Base-by-base conservation (phyloP, 2,113 vertebrate species). In the Gymnobelideus leadbeateri region DNA sequence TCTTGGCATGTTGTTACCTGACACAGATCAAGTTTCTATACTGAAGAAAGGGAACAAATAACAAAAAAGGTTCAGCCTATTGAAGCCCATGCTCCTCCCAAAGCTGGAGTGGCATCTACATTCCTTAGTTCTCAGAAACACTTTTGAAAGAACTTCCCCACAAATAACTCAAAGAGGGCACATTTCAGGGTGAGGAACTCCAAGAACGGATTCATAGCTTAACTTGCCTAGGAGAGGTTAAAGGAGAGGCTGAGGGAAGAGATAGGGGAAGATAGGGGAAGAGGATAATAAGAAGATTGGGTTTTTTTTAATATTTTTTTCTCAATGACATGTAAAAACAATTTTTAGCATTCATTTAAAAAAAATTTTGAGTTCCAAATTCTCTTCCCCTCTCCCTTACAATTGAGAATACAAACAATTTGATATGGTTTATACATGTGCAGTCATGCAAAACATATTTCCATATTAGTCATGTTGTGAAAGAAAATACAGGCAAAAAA, bases 101-200 rank as follows among this genome's bases (percentile, higher is more conserved):
- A 68, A 24, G 9, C 1, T 49, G 8, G n/a, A 43, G 10, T 89
- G 77, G 94, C 37, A 61, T 50, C 52, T 51, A 10, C 46, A 43
- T 89, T 91, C 92, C 92, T 26, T 43, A 84, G 51, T 54, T 26
- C 14, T 91, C 43, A 91, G 92, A 93, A 84, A 90, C 8, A 26
- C 51, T 23, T n/a, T 51, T 77, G 51, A 55, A 51, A 95, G 26
- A 46, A 77, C 31, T 21, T 37, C 2, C 46, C 93, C 43, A 7
- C 3, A 23, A 47, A 25, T 50, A 43, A 50, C 91, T 91, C 37
- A 57, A 94, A 89, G 89, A 46, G 47, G 10, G 19, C 26, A 47
- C 2, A 28, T 5, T 53, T 25, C 47, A 77, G 50, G 16, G 37
- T n/a, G 90, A 50, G 26, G 52, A 90, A 46, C 55, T 57, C 51